Conservation (phyloP, 2,113 vertebrate species). For the Colinus virginianus region DNA sequence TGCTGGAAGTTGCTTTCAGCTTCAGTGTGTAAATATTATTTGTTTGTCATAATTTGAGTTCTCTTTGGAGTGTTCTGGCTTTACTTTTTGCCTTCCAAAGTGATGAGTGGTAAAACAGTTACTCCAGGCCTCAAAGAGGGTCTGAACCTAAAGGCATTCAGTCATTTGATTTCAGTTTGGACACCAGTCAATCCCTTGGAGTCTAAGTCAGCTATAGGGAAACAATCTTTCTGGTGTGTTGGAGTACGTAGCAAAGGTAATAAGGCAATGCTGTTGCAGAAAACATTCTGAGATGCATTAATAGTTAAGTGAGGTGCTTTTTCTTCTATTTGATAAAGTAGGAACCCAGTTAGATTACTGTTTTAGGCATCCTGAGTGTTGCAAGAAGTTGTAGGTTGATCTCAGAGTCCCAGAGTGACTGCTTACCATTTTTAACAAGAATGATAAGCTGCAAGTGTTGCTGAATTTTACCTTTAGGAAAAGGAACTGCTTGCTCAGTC, state of each 20-base stretch:
- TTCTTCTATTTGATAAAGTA: not conserved
- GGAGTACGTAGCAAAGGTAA: not conserved
- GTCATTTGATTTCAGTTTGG: not conserved
- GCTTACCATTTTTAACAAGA: not conserved
- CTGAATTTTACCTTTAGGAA: not conserved
- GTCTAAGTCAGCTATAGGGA: not conserved
- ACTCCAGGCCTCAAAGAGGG: not conserved
- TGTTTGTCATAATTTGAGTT: not conserved
- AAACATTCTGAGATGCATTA: not conserved
- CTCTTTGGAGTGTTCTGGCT: not conserved
- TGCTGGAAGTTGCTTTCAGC: not conserved
- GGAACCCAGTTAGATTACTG: not conserved
- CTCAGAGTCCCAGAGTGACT: not conserved
- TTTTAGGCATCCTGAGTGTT: not conserved
- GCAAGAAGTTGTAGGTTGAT: not conserved
- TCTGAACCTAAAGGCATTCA: not conserved
- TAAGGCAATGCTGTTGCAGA: not conserved
- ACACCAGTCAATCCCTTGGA: not conserved
- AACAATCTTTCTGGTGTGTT: not conserved
- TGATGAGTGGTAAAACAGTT: not conserved
- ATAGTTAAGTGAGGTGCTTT: accelerated
- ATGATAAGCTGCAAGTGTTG: not conserved
- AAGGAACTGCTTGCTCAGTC: not conserved
- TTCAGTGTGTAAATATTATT: not conserved
- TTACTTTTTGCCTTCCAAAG: not conserved